A percentile compares a stretch with the other conserved stretches of the same genome.
Conservation (phyloP, 2,888 invertebrate genomes). For the Oasisia sp. region DNA sequence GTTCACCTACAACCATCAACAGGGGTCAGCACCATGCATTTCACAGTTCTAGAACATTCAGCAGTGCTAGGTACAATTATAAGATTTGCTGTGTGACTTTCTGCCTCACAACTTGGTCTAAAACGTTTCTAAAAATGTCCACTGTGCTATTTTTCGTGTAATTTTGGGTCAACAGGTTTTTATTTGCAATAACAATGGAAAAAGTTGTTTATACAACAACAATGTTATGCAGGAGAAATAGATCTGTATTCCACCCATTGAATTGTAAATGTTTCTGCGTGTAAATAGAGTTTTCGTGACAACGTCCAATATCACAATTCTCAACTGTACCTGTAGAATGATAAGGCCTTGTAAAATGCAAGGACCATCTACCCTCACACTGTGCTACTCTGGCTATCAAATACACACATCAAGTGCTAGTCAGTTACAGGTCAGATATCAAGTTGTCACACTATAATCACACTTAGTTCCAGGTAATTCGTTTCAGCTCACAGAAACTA, state of each 20-base stretch:
- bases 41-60: background rate
- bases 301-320: background rate
- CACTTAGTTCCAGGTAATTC: background rate
- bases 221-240: too few relatives aligned
- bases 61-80: too few relatives aligned
- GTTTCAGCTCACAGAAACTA: background rate
- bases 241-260: too few relatives aligned
- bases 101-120: too few relatives aligned
- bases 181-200: too few relatives aligned
- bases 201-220: too few relatives aligned
- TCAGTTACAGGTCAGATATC: background rate
- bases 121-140: too few relatives aligned
- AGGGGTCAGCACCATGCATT: background rate
- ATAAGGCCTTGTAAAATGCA: background rate
- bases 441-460: background rate
- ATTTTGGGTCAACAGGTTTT: too few relatives aligned
- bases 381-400: background rate
- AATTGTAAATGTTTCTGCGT: background rate
- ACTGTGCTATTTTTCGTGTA: too few relatives aligned
- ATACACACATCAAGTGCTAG: background rate
- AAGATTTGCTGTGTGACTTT: too few relatives aligned
- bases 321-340: background rate
- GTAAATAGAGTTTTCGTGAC: background rate
- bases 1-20: slow-evolving; percentile 75
- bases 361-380: background rate